Percentiles rank a stretch among this genome's conserved stretches.
Evolutionary conservation across 2,113 vertebrate species (phyloP).

Genomic region (Ammodytes dubius): DNA sequence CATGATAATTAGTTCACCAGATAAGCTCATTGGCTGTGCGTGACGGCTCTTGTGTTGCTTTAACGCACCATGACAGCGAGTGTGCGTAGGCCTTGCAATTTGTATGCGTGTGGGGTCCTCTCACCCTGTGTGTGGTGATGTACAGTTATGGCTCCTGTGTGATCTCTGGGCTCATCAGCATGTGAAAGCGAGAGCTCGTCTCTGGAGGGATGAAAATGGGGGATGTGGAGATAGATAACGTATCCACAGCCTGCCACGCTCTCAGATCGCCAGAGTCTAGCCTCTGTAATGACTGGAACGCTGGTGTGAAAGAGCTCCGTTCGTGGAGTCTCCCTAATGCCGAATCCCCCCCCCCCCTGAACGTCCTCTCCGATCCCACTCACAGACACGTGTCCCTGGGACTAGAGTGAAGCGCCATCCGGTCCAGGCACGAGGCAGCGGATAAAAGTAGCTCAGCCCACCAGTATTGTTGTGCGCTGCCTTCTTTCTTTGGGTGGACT

Average conservation of each 20-base stretch:
- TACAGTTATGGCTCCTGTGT: slow-evolving; percentile 45
- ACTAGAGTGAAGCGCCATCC: slow-evolving; percentile 9
- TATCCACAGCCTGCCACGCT: slow-evolving; percentile 3
- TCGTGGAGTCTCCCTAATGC: slow-evolving; percentile 1
- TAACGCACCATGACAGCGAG: slow-evolving; percentile 36
- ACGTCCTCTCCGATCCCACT: slow-evolving; percentile 34
- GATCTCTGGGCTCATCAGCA: slow-evolving; percentile 71
- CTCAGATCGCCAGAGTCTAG: slow-evolving; percentile 4
- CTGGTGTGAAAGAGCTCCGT: slow-evolving; percentile 12
- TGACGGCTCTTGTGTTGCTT: slow-evolving; percentile 51
- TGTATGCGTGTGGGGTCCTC: slow-evolving; percentile 41
- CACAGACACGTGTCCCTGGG: slow-evolving; percentile 41
- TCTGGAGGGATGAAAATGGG: slow-evolving; percentile 43
- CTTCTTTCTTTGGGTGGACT: slow-evolving; percentile 51
- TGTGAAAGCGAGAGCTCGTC: slow-evolving; percentile 68
- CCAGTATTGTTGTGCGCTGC: slow-evolving; percentile 4
- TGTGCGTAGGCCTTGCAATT: slow-evolving; percentile 18
- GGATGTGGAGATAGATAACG: slow-evolving; percentile 62
- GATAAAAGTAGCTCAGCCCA: slow-evolving; percentile 59
- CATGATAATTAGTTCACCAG: slow-evolving; percentile 70
- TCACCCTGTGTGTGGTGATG: slow-evolving; percentile 18
- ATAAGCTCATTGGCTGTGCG: slow-evolving; percentile 57
- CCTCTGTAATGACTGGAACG: slow-evolving; percentile 34
- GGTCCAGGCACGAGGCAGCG: slow-evolving; percentile 25
- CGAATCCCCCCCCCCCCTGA: slow-evolving; percentile 10